These are phyloP conservation scores for Oasisia sp. DNA, from an alignment of 2,888 invertebrate genomes.

Conservation along the genomic window DNA sequence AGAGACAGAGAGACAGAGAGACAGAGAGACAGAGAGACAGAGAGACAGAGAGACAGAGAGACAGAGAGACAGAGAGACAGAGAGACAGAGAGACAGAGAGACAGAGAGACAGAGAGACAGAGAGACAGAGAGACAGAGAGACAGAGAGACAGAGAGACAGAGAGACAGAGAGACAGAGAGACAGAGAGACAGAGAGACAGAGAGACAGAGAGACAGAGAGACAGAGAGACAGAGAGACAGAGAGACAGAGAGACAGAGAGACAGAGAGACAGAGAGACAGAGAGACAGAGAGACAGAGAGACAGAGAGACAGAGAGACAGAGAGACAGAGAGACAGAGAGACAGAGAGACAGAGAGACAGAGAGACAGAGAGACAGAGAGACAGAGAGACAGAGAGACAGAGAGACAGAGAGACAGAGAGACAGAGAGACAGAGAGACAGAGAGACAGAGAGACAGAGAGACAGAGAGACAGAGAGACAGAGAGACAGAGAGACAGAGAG, in stretches of 20 bases:
- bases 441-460: no score
- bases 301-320: neutral
- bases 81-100: neutral
- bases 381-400: no score
- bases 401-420: no score
- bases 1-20: neutral
- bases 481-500: no score
- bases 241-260: neutral
- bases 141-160: no score
- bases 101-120: no score
- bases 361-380: no score
- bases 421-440: no score
- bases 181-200: neutral
- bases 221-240: neutral
- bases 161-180: neutral
- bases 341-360: neutral
- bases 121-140: no score
- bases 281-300: neutral
- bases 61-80: neutral
- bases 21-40: no score
- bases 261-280: neutral
- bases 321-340: neutral
- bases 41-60: neutral
- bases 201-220: neutral
- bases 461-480: no score